Percentiles rank a stretch among this genome's conserved stretches.
These are phyloP conservation scores for Athene cunicularia DNA, from an alignment of 2,113 vertebrate species.

Conservation along the genomic window DNA sequence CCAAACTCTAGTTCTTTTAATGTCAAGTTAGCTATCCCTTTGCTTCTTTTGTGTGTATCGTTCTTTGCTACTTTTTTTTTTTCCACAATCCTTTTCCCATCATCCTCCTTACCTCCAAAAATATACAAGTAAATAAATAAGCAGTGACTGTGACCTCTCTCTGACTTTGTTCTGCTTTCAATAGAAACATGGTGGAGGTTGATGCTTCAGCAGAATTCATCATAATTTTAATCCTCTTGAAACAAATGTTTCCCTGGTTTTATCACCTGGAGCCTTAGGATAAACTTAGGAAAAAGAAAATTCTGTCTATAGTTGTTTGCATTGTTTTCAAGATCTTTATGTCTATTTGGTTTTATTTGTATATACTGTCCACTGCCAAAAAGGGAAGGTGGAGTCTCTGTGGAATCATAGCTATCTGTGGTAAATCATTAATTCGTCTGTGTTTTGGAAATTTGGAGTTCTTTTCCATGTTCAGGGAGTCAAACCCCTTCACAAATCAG, in stretches of 20 bases:
- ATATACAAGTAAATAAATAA: conserved; percentile 5
- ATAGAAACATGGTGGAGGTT: not conserved
- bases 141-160: conserved; percentile 21
- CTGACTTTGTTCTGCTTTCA: conserved; percentile 28
- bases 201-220: not conserved
- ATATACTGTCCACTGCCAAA: not conserved
- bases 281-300: not conserved
- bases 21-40: not conserved
- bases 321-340: not conserved
- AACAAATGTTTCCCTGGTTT: not conserved
- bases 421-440: not conserved
- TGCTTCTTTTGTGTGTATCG: not conserved
- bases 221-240: not conserved
- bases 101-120: not conserved
- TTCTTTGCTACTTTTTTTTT: not conserved
- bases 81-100: not conserved
- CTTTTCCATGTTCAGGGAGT: not conserved
- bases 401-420: not conserved
- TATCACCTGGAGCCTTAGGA: conserved; percentile 23
- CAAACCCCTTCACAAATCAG: not conserved
- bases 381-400: not conserved
- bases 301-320: not conserved
- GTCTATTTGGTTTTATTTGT: not conserved
- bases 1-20: not conserved
- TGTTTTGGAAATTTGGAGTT: not conserved